These are phyloP conservation scores for Nanger granti DNA, from an alignment of 2,113 vertebrate species.

Conservation along the genomic window DNA sequence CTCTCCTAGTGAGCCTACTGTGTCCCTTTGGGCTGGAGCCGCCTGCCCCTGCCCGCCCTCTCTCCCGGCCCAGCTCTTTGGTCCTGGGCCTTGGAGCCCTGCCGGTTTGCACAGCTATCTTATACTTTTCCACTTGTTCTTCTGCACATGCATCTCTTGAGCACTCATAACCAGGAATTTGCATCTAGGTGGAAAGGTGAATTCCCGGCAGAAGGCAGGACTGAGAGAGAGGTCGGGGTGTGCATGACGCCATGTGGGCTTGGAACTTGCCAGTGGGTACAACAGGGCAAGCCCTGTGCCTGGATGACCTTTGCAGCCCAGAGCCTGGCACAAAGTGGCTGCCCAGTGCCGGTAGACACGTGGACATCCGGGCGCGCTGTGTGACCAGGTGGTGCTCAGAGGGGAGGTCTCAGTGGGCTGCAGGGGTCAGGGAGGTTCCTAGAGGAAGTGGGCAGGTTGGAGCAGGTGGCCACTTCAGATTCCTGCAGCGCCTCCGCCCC, in stretches of 20 bases:
- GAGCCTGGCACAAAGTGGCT: not conserved
- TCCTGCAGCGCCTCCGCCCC: not conserved
- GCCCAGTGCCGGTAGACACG: not conserved
- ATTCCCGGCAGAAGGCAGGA: not conserved
- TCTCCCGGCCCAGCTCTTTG: not conserved
- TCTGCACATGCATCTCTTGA: not conserved
- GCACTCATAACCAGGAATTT: not conserved
- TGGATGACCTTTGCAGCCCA: not conserved
- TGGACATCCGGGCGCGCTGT: not conserved
- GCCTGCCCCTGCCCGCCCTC: rapidly evolving
- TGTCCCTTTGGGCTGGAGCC: rapidly evolving
- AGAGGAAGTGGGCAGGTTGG: not conserved
- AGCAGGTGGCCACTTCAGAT: too few species aligned
- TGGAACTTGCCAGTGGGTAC: rapidly evolving
- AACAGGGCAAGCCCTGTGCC: rapidly evolving
- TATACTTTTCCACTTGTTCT: not conserved
- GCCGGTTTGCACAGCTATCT: rapidly evolving
- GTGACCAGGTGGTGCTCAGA: not conserved
- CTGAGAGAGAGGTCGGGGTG: not conserved
- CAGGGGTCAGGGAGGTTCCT: not conserved
- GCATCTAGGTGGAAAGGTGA: not conserved
- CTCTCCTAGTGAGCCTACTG: too few species aligned
- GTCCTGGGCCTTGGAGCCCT: not conserved
- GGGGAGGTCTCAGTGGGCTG: not conserved
- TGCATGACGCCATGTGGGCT: rapidly evolving